Evolutionary conservation across 2,113 vertebrate species (phyloP), one percentile per base, ranked within the genome.

Genomic region (Protomyctophum bolini): DNA sequence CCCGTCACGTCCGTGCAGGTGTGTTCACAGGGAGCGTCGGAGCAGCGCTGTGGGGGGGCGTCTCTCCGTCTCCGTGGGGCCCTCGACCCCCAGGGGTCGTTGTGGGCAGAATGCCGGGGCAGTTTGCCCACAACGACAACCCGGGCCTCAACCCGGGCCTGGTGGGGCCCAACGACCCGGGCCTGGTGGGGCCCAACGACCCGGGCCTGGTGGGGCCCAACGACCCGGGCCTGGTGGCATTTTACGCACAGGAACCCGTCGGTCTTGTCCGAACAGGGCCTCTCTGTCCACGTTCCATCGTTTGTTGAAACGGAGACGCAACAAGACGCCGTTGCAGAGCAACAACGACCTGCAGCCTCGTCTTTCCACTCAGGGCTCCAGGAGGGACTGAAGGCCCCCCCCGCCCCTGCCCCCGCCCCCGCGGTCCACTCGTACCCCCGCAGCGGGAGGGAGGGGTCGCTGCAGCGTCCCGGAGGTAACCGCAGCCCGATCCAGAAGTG

Each of bases 231-330:
- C 63, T 58, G 51, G 15, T 58, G 55, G 47, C 66, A 56, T 0
- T 72, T 78, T 49, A 64, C 83, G 75, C 93, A 93, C 69, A 92
- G 67, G 76, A 87, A 94, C 1, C 93, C 92, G 3, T 89, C 79
- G 0, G 58, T n/a, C 61, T 59, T 71, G 8, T 88, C 76, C 0
- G 67, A 60, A 71, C 93, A 94, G 0, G 56, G 49, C 58, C 80
- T 83, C 76, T 90, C 87, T 5, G 66, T 80, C 80, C 76, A 89
- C 45, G 10, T 85, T 2, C 11, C 52, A 21, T 81, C 72, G 0
- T 33, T 61, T 11, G 92, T 61, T 11, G 92, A 90, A 59, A 92
- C 58, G 0, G 89, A 80, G 21, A 91, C 73, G n/a, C n/a, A n/a
- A 48, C 93, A 94, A 10, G 1, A 54, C 21, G 21, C 21, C 21